phyloP scores from a whole-genome alignment of 2,797 vertebrate species.

The Channallabes apus region DNA sequence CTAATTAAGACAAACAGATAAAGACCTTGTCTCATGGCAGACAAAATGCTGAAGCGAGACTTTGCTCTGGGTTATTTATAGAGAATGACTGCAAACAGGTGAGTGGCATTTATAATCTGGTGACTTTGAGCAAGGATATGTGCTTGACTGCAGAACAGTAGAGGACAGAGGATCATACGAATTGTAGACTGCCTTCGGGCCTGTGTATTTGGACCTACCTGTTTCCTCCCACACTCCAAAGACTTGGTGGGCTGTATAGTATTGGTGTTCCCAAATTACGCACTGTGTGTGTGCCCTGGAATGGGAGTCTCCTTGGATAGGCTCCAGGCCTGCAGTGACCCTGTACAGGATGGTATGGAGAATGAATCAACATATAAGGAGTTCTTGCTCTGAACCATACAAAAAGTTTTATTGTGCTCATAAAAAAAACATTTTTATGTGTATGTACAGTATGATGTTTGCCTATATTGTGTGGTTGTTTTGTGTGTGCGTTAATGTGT shows the following conservation, averaged over 20 bases:
- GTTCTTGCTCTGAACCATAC: not conserved
- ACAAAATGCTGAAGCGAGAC: not conserved
- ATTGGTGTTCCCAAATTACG: too few species aligned
- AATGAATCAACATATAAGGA: not conserved
- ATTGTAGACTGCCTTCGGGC: not conserved
- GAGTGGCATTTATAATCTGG: not conserved
- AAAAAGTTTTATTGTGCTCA: not conserved
- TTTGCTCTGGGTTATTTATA: not conserved
- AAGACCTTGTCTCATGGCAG: not conserved
- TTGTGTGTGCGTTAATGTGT: conserved; percentile 37
- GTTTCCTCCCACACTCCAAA: too few species aligned
- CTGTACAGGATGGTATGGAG: too few species aligned
- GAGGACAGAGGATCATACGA: not conserved
- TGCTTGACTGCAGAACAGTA: not conserved
- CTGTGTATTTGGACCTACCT: too few species aligned
- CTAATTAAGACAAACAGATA: not conserved
- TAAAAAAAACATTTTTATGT: not conserved
- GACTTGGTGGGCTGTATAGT: too few species aligned
- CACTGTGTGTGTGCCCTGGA: too few species aligned
- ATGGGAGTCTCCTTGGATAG: not conserved
- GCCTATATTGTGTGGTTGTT: too few species aligned
- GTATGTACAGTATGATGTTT: not conserved
- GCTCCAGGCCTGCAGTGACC: too few species aligned
- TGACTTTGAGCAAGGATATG: not conserved
- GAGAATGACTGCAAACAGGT: not conserved